Percentiles rank a stretch among this genome's conserved stretches.
Conservation (phyloP, 2,113 vertebrate species). For the Crypturellus undulatus region DNA sequence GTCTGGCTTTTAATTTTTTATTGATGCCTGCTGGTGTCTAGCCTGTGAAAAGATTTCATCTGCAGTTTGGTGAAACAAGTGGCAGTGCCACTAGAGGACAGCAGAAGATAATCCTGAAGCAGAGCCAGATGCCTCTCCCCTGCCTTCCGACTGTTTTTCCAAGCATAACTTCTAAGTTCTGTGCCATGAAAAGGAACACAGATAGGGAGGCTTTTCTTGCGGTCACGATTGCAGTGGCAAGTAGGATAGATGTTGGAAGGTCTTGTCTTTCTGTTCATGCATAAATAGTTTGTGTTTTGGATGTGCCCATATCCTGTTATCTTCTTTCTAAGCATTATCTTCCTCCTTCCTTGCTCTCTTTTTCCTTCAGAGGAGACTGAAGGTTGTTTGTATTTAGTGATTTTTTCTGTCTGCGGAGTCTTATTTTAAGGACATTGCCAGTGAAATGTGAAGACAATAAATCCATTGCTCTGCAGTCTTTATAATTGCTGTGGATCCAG, state of each 20-base stretch:
- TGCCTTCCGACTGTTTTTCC: not conserved
- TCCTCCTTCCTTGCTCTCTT: not conserved
- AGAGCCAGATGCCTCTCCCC: not conserved
- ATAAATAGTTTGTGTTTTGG: not conserved
- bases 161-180: not conserved
- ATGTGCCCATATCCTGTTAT: not conserved
- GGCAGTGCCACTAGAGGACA: constrained; percentile 77
- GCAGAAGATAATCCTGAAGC: constrained; percentile 62
- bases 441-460: not conserved
- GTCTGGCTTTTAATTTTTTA: not conserved
- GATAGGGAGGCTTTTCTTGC: not conserved
- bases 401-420: not conserved
- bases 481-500: not conserved
- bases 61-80: not conserved
- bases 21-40: not conserved
- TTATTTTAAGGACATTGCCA: not conserved
- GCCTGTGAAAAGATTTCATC: not conserved
- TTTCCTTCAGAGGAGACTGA: not conserved
- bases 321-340: not conserved
- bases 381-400: not conserved
- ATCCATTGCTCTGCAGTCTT: not conserved
- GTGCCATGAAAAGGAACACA: not conserved
- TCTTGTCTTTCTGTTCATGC: not conserved
- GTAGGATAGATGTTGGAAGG: not conserved
- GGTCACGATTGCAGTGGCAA: not conserved